Evolutionary conservation across 2,888 invertebrate species (phyloP).

Genomic region (Drosophila ochracea): DNA sequence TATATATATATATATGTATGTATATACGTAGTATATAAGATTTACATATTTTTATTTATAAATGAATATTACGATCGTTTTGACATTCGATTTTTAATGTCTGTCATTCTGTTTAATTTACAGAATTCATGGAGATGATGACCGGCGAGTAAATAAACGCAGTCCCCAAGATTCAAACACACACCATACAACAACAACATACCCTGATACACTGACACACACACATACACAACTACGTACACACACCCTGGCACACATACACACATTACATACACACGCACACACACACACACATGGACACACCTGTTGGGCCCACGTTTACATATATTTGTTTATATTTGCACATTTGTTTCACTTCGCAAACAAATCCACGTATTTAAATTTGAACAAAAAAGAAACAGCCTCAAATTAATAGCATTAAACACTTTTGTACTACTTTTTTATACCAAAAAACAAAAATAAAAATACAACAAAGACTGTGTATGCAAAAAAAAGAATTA

Average conservation of each 20-base stretch:
- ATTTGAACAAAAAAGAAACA: constrained; percentile 38
- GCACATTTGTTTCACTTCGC: constrained; percentile 71
- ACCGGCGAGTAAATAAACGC: constrained; percentile 91
- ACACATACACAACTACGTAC: constrained; percentile 16
- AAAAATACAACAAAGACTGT: constrained; percentile 49
- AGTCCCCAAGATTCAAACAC: constrained; percentile 48
- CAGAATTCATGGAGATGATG: constrained; percentile 99
- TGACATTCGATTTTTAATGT: constrained; percentile 53
- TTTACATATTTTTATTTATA: constrained; percentile 60
- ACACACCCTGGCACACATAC: constrained; percentile 22
- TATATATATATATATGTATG: not conserved
- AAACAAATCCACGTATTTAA: constrained; percentile 75
- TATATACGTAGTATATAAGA: constrained; percentile 26
- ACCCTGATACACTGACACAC: constrained; percentile 25
- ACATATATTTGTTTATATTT: constrained; percentile 70
- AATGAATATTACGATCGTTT: constrained; percentile 19
- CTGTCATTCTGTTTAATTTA: constrained; percentile 85
- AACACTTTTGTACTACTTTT: constrained; percentile 73
- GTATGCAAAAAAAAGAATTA: constrained; percentile 63
- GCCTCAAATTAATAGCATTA: constrained; percentile 62
- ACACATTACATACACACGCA: constrained; percentile 6
- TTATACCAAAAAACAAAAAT: constrained; percentile 63
- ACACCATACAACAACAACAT: constrained; percentile 20
- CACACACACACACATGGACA: constrained; percentile 23
- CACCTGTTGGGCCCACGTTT: constrained; percentile 66